These are phyloP conservation scores for Acanthosepion lycidas DNA, from an alignment of 2,888 invertebrate species.

Conservation along the genomic window DNA sequence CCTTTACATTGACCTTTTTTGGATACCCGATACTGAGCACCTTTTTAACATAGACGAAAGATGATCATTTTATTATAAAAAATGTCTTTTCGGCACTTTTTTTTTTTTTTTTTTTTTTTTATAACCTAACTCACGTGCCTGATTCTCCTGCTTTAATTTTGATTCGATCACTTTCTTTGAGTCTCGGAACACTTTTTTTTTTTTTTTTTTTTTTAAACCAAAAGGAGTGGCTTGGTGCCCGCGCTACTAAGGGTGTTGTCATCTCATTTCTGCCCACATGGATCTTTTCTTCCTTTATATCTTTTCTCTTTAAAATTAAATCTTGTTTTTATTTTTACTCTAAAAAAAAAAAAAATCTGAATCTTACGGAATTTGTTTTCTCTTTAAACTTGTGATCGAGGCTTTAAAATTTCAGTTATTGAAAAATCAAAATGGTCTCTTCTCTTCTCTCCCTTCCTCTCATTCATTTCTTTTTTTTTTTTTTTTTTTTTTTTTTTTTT, in stretches of 20 bases:
- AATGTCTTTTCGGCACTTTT: too few species aligned
- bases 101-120: too few species aligned
- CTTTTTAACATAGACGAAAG: slow-evolving; percentile 33
- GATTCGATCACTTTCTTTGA: neutral
- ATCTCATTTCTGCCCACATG: neutral
- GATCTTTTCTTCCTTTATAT: neutral
- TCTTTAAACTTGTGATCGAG: neutral
- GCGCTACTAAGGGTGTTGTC: neutral
- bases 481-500: neutral
- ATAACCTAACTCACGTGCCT: too few species aligned
- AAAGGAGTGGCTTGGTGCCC: neutral
- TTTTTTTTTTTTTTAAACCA: neutral
- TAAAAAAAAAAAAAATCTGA: too few species aligned
- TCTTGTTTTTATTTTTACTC: neutral
- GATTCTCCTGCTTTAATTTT: too few species aligned
- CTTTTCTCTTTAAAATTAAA: neutral
- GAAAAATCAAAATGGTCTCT: neutral
- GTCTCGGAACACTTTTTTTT: too few species aligned
- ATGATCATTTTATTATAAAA: neutral
- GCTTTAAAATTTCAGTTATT: neutral
- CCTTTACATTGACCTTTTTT: neutral
- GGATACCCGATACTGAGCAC: neutral
- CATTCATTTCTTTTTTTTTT: neutral
- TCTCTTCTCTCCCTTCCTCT: neutral
- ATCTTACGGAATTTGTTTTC: neutral